Percentiles rank a stretch among this genome's conserved stretches.
Evolutionary conservation across 2,888 invertebrate species (phyloP).

Genomic region (Carcina quercana): DNA sequence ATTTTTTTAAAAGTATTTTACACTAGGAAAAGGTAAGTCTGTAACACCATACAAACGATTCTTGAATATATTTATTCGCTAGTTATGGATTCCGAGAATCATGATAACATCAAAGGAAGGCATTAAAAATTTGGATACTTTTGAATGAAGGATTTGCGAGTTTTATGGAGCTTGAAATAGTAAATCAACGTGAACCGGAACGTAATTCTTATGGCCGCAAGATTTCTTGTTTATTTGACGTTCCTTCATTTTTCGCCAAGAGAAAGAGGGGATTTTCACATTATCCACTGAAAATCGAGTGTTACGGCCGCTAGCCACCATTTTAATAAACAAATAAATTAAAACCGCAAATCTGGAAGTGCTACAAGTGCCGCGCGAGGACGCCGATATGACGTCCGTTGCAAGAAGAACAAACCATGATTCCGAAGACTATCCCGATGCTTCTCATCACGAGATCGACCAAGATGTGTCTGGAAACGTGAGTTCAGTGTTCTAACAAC

Average conservation of each 20-base stretch:
- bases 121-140: too few relatives aligned
- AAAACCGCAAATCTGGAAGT: conserved; percentile 63
- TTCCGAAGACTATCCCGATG: conserved; percentile 66
- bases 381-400: conserved; percentile 67
- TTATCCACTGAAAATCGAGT: conserved; percentile 32
- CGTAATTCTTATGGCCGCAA: conserved; percentile 52
- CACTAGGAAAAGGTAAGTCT: too few relatives aligned
- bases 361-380: conserved; percentile 54
- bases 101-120: too few relatives aligned
- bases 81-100: too few relatives aligned
- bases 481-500: conserved; percentile 37
- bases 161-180: too few relatives aligned
- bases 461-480: conserved; percentile 60
- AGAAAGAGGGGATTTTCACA: conserved; percentile 44
- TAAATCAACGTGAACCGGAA: conserved; percentile 33
- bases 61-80: too few relatives aligned
- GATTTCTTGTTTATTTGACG: conserved; percentile 54
- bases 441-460: conserved; percentile 59
- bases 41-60: too few relatives aligned
- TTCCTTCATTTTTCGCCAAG: conserved; percentile 44
- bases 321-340: conserved; percentile 26
- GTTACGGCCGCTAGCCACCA: conserved; percentile 32
- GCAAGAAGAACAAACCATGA: conserved; percentile 54
- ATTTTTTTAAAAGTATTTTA: too few relatives aligned
- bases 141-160: too few relatives aligned